Percentiles rank a stretch among this genome's conserved stretches.
These are phyloP conservation scores for Graphium colonna DNA, from an alignment of 2,888 invertebrate genomes.

Conservation along the genomic window DNA sequence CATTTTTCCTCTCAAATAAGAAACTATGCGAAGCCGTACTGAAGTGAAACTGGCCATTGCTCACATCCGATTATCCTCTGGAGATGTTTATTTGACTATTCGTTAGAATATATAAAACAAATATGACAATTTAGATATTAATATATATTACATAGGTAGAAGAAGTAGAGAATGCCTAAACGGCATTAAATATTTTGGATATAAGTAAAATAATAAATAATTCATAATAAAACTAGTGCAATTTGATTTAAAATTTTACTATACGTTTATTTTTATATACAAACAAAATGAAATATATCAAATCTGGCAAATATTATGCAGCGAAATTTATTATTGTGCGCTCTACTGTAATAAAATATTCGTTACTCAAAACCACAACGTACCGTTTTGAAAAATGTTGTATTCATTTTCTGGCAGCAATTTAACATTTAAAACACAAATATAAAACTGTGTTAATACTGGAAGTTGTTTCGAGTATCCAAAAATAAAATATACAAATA, in stretches of 20 bases:
- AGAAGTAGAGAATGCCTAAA: too few species aligned
- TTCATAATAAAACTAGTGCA: not conserved
- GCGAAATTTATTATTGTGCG: not conserved
- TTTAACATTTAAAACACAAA: too few species aligned
- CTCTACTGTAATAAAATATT: not conserved
- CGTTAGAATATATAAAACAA: too few species aligned
- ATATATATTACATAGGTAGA: too few species aligned
- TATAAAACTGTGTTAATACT: too few species aligned
- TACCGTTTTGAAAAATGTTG: not conserved
- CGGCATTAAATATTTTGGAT: too few species aligned
- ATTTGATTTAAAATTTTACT: not conserved
- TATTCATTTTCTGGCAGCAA: not conserved
- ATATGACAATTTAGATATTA: too few species aligned
- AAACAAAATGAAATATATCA: not conserved
- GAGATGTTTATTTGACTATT: too few species aligned
- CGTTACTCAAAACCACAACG: not conserved
- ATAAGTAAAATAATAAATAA: too few species aligned
- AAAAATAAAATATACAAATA: too few species aligned
- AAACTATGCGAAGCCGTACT: not conserved
- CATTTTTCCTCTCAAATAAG: constrained; percentile 16
- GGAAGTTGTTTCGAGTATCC: too few species aligned
- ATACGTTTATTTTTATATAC: not conserved
- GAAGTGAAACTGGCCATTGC: not conserved
- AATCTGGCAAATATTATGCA: not conserved
- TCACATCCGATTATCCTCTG: too few species aligned